Percentiles rank a stretch among this genome's conserved stretches.
phyloP scores from a whole-genome alignment of 2,113 vertebrate species.

The Carlito syrichta region DNA sequence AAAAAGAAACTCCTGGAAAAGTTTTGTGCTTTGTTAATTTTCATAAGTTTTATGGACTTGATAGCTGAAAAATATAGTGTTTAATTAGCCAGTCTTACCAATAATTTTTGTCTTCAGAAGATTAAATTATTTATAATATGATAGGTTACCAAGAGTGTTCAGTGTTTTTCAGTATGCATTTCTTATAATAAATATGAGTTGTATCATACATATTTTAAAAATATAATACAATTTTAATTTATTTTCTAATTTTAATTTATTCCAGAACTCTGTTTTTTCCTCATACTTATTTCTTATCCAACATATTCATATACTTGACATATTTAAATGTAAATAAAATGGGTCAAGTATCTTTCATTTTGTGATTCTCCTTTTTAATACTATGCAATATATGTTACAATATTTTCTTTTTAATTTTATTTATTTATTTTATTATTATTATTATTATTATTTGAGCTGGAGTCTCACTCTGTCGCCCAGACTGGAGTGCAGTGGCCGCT shows the following conservation, averaged over 20 bases:
- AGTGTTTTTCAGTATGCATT: neutral
- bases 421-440: too few relatives aligned
- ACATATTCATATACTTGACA: neutral
- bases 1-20: neutral
- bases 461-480: too few relatives aligned
- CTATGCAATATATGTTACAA: neutral
- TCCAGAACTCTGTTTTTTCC: neutral
- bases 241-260: neutral
- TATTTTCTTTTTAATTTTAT: neutral
- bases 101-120: neutral
- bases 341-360: too few relatives aligned
- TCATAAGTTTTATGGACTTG: neutral
- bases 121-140: neutral
- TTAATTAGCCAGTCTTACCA: neutral
- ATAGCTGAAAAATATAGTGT: neutral
- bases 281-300: neutral
- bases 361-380: neutral
- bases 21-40: neutral
- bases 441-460: too few relatives aligned
- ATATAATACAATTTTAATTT: neutral
- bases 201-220: neutral
- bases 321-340: neutral
- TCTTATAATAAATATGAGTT: neutral
- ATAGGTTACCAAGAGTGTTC: neutral
- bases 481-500: too few relatives aligned